These are phyloP conservation scores for Eudyptes chrysolophus DNA, from an alignment of 2,113 vertebrate species.

Conservation along the genomic window DNA sequence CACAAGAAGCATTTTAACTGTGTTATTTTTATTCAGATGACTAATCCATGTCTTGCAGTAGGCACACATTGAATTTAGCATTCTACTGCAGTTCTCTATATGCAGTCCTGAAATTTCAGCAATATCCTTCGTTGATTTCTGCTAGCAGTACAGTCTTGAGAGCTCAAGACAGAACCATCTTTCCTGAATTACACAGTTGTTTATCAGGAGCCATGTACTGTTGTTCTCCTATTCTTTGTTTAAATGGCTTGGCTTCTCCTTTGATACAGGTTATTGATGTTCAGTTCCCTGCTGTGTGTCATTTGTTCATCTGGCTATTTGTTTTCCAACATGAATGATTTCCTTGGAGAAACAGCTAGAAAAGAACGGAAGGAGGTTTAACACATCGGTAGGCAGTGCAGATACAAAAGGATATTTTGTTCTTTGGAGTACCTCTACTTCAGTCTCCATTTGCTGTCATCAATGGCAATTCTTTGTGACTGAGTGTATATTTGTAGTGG, in stretches of 20 bases:
- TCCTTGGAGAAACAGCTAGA: background rate
- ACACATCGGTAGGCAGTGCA: background rate
- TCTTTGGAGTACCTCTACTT: background rate
- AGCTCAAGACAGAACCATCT: background rate
- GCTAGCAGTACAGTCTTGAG: background rate
- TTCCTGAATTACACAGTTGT: background rate
- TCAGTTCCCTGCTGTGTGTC: background rate
- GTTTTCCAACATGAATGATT: background rate
- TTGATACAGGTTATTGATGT: background rate
- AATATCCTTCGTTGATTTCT: background rate
- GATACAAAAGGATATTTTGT: background rate
- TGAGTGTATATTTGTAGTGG: background rate
- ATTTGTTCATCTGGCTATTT: background rate
- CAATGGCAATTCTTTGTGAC: background rate
- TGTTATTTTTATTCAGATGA: constrained; percentile 15
- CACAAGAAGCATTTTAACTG: background rate
- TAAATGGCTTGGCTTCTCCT: background rate
- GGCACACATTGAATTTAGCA: background rate
- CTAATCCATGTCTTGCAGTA: background rate
- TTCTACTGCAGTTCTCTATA: background rate
- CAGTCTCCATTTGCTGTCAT: background rate
- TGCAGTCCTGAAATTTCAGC: background rate
- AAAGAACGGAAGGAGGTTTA: background rate
- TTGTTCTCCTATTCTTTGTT: background rate
- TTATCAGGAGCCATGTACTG: background rate